phyloP scores from a whole-genome alignment of 2,888 invertebrate genomes.

The Brachypterus glaber region DNA sequence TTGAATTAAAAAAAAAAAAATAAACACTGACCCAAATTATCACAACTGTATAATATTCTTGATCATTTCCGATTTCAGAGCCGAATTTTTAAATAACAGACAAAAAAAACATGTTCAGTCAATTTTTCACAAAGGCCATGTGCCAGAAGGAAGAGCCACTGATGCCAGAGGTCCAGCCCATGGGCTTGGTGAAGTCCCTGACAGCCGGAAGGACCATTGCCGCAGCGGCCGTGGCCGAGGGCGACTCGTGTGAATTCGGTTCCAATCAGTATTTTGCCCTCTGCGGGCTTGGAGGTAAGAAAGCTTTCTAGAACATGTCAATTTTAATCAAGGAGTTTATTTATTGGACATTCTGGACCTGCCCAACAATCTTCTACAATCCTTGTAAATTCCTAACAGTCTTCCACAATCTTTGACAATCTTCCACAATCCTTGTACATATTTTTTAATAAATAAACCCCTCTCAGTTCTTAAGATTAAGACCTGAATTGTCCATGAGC shows the following conservation, averaged over 20 bases:
- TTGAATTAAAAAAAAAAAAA: too few species aligned
- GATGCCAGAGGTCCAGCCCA: constrained; percentile 11
- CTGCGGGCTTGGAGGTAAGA: constrained; percentile 80
- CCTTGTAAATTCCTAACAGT: too few species aligned
- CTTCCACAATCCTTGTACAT: too few species aligned
- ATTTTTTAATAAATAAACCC: too few species aligned
- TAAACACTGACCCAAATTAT: too few species aligned
- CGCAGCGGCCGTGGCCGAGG: constrained; percentile 26
- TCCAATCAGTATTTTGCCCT: constrained; percentile 82
- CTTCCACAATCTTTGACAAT: too few species aligned
- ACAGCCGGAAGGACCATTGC: constrained; percentile 37
- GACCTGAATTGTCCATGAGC: too few species aligned
- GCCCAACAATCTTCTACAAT: too few species aligned
- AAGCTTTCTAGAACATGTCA: too few species aligned
- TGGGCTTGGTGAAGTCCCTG: constrained; percentile 33
- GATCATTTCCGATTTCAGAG: constrained; percentile 5
- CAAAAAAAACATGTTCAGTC: constrained; percentile 26
- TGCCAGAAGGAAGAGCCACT: constrained; percentile 24
- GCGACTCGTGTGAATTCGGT: constrained; percentile 71
- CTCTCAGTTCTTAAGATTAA: too few species aligned
- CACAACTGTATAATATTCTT: constrained; percentile 4
- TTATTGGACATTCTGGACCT: too few species aligned
- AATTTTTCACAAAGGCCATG: constrained; percentile 28
- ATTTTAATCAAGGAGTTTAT: too few species aligned
- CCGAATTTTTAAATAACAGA: not conserved